These are phyloP conservation scores for Troides aeacus DNA, from an alignment of 2,888 invertebrate genomes.

Conservation along the genomic window DNA sequence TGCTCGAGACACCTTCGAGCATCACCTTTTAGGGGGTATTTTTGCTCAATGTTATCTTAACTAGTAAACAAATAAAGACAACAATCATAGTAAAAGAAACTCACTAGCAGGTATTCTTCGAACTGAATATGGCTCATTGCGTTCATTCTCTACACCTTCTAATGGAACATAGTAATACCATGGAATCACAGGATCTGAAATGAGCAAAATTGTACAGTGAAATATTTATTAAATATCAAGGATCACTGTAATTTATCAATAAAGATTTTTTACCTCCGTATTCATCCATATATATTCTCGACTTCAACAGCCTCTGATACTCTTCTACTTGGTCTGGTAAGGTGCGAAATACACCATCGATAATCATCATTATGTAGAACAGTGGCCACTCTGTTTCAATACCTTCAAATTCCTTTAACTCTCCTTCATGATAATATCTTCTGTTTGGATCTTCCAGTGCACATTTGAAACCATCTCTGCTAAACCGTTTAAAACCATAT, in stretches of 20 bases:
- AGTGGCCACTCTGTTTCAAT: conserved; percentile 99
- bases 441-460: conserved; percentile 89
- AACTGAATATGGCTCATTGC: conserved; percentile 84
- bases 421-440: conserved; percentile 92
- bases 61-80: not conserved
- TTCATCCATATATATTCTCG: conserved; percentile 88
- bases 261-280: conserved; percentile 83
- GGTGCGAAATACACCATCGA: conserved; percentile 95
- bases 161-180: conserved; percentile 94
- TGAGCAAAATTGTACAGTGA: conserved; percentile 6
- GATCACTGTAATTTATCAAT: not conserved
- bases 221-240: not conserved
- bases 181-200: conserved; percentile 93
- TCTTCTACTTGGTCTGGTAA: conserved; percentile 94
- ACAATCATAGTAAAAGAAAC: conserved; percentile 34
- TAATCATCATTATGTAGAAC: conserved; percentile 96
- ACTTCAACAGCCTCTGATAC: conserved; percentile 91
- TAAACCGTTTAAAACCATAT: conserved; percentile 96
- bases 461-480: conserved; percentile 96
- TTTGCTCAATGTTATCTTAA: too few species aligned
- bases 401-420: conserved; percentile 96
- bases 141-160: conserved; percentile 86
- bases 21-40: too few species aligned
- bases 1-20: too few species aligned
- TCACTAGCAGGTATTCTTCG: conserved; percentile 82